Evolutionary conservation across 2,797 vertebrate species (phyloP).

Genomic region (Taeniopygia guttata): DNA sequence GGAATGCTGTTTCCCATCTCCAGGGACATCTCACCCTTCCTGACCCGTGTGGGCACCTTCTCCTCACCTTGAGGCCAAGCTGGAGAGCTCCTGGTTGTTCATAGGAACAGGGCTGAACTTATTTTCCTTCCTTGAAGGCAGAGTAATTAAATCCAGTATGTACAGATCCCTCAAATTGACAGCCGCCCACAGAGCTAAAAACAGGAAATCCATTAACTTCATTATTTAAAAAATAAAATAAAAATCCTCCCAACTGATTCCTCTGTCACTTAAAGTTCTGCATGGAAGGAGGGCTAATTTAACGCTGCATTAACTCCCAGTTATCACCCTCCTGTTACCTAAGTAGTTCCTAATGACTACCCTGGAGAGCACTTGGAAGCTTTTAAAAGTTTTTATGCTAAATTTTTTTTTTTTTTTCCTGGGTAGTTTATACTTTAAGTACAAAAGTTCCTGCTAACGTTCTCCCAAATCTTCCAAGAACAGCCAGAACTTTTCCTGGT

Average conservation of each 20-base stretch:
- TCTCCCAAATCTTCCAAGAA: constrained; percentile 20
- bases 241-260: constrained; percentile 64
- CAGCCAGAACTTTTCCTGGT: neutral
- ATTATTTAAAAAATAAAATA: constrained; percentile 60
- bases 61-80: neutral
- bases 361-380: constrained; percentile 75
- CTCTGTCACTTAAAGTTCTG: constrained; percentile 51
- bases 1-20: neutral
- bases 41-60: neutral
- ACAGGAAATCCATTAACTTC: constrained; percentile 76
- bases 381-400: constrained; percentile 76
- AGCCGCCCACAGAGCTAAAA: constrained; percentile 69
- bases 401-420: constrained; percentile 51
- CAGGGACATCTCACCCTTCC: neutral
- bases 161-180: constrained; percentile 70
- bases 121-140: constrained; percentile 36
- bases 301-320: constrained; percentile 68
- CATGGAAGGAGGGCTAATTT: constrained; percentile 66
- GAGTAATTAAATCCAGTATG: constrained; percentile 62
- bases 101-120: neutral
- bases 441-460: constrained; percentile 60
- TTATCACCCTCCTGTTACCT: constrained; percentile 73
- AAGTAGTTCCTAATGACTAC: constrained; percentile 76
- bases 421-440: constrained; percentile 58
- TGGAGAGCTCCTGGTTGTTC: neutral